Evolutionary conservation across 2,888 invertebrate species (phyloP).

Genomic region (Chironomus riparius): DNA sequence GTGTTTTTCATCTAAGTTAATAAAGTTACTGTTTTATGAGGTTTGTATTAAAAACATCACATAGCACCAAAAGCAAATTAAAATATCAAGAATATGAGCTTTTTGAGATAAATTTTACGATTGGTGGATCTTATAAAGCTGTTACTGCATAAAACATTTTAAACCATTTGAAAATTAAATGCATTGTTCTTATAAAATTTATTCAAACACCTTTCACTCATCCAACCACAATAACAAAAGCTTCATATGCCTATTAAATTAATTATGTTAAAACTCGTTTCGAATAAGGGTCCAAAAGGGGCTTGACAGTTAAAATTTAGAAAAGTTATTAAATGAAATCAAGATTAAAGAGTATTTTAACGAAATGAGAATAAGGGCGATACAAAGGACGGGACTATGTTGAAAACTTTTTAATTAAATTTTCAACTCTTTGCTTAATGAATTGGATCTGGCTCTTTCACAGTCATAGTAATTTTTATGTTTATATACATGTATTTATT

Average conservation of each 20-base stretch:
- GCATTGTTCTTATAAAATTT: background rate
- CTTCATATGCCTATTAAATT: background rate
- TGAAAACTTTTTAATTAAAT: conserved; percentile 3
- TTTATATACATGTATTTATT: too few relatives aligned
- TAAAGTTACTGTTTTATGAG: too few relatives aligned
- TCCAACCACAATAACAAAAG: background rate
- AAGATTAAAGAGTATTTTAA: background rate
- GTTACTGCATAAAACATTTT: too few relatives aligned
- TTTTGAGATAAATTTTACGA: too few relatives aligned
- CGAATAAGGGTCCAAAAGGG: background rate
- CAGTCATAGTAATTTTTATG: background rate
- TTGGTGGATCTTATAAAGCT: too few relatives aligned
- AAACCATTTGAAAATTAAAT: background rate
- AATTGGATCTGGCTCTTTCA: background rate
- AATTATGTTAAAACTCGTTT: background rate
- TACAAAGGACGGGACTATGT: background rate
- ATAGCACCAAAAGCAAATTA: background rate
- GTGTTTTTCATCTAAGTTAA: too few relatives aligned
- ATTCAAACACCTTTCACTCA: background rate
- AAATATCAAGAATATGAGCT: too few relatives aligned
- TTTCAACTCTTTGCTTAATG: background rate
- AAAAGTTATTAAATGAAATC: background rate
- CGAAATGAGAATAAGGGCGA: background rate
- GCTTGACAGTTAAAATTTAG: too few relatives aligned
- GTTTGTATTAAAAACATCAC: background rate